Percentiles rank a stretch among this genome's conserved stretches.
Conservation (phyloP, 2,888 invertebrate genomes). For the Agriopis aurantiaria region DNA sequence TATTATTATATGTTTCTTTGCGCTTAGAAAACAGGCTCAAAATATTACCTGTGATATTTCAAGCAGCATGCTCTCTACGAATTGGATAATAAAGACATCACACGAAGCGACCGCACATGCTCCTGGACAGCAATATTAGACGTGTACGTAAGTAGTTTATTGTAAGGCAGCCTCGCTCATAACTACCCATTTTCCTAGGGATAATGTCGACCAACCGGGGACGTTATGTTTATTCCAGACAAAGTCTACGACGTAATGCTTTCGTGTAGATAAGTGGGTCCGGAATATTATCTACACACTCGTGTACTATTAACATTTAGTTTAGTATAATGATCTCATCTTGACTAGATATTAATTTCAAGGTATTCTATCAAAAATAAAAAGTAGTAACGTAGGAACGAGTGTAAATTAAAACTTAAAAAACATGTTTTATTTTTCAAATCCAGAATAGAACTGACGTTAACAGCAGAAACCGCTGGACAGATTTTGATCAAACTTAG, state of each 20-base stretch:
- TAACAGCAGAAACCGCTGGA: too few species aligned
- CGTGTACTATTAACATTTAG: conserved; percentile 46
- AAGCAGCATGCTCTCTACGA: conserved; percentile 28
- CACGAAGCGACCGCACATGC: conserved; percentile 49
- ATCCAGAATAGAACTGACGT: too few species aligned
- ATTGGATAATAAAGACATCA: conserved; percentile 53
- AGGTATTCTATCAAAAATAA: background rate
- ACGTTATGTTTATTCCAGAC: conserved; percentile 77
- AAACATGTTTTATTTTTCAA: too few species aligned
- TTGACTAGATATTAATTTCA: conserved; percentile 16
- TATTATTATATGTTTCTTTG: conserved; percentile 18
- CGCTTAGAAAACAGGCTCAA: conserved; percentile 11
- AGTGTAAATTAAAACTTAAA: background rate
- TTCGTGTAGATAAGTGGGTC: conserved; percentile 59
- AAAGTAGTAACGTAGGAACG: background rate
- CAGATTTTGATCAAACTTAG: too few species aligned
- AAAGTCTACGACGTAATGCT: conserved; percentile 68
- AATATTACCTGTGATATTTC: conserved; percentile 19
- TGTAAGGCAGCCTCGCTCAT: conserved; percentile 76
- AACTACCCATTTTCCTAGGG: conserved; percentile 81
- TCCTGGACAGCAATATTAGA: conserved; percentile 72
- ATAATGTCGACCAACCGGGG: conserved; percentile 76
- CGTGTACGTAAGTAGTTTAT: conserved; percentile 75
- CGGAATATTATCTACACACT: conserved; percentile 52
- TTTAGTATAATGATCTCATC: conserved; percentile 25